A percentile compares a stretch with the other conserved stretches of the same genome.
Evolutionary conservation across 2,113 vertebrate species (phyloP).

Genomic region (Hippocampus comes): DNA sequence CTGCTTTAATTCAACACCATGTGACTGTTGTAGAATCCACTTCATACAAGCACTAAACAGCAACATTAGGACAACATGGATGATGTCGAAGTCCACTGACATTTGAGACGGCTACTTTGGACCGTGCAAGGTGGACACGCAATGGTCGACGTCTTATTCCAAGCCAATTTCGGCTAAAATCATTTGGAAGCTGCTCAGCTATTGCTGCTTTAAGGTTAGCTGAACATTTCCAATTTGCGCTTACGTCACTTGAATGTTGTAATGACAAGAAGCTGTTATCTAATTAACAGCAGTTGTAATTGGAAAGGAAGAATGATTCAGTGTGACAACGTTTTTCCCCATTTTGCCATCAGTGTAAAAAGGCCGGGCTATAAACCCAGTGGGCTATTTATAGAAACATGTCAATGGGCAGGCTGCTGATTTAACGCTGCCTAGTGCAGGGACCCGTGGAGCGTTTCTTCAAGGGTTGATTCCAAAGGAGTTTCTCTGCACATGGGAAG

Average conservation of each 20-base stretch:
- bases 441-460: slow-evolving; percentile 39
- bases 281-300: slow-evolving; percentile 25
- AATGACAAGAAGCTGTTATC: slow-evolving; percentile 14
- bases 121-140: background rate
- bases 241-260: background rate
- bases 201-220: background rate
- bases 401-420: slow-evolving; percentile 48
- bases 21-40: no score
- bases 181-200: background rate
- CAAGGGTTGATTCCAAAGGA: slow-evolving; percentile 25
- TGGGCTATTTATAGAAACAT: slow-evolving; percentile 63
- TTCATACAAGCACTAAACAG: no score
- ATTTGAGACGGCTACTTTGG: background rate
- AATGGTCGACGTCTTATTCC: background rate
- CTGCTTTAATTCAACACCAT: no score
- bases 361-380: slow-evolving; percentile 40
- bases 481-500: slow-evolving; percentile 36
- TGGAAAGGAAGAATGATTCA: slow-evolving; percentile 17
- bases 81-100: background rate
- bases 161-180: background rate
- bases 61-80: no score
- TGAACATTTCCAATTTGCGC: background rate
- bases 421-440: slow-evolving; percentile 39
- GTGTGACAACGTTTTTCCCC: slow-evolving; percentile 17
- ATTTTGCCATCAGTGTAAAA: slow-evolving; percentile 31